Evolutionary conservation across 2,888 invertebrate species (phyloP), one percentile per base, ranked within the genome.

Genomic region (Agrotis clavis): DNA sequence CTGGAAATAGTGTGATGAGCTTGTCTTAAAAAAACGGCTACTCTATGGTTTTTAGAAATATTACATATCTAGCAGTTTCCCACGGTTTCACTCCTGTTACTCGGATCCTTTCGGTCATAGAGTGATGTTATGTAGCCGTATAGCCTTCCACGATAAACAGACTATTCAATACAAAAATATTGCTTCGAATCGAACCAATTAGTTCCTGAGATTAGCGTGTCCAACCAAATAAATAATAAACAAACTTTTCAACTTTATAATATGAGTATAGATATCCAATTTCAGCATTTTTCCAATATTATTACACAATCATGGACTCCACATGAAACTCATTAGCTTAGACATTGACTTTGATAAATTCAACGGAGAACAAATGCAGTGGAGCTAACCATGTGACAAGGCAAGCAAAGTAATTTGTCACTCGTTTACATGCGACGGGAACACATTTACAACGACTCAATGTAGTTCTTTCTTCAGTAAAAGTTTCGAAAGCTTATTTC

Each of bases 401-500:
- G 11, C 41, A 41, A 41, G 41, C 30, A 65, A 65, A 56, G 66
- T 68, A 60, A 81, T 81, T 81, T 81, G 66, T 81, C 71, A 77
- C 25, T 30, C 68, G 62, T 59, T 74, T 77, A 57, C 19, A 68
- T 54, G 68, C 35, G 63, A 67, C 57, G 60, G 30, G 41, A 53
- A 60, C 67, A 66, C 61, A 71, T 81, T 65, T 68, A 81, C 59
- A 75, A 61, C 18, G 50, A 65, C 47, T 73, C 30, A 45, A 35
- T 54, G 16, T 45, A 21, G 57, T 41, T 41, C 68, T 67, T 63
- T 61, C 30, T 57, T 53, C 18, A 47, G 50, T 5, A 16, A 2
- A 61, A 53, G 13, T 54, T 66, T 25, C 0, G 14, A 41, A 25
- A 50, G 13, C 14, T 41, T 56, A 45, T 51, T 62, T 53, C 25